Evolutionary conservation across 2,888 invertebrate genomes (phyloP).

Genomic region (Xiphydria camelus): DNA sequence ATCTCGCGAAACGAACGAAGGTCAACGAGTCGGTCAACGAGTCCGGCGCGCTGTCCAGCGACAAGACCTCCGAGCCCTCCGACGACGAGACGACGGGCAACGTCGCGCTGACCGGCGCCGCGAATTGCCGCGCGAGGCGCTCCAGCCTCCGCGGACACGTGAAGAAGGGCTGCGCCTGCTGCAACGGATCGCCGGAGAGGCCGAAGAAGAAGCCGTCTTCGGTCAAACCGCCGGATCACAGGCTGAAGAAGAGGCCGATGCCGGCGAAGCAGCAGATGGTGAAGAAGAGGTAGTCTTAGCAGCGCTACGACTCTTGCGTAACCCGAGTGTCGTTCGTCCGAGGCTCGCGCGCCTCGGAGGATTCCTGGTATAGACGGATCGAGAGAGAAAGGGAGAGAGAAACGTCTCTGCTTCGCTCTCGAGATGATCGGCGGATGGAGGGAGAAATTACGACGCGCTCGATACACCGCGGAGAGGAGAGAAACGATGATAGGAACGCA

Average conservation of each 20-base stretch:
- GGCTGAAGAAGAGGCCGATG: constrained; percentile 44
- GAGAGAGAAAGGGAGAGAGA: constrained; percentile 6
- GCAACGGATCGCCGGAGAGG: constrained; percentile 63
- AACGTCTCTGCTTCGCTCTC: too few species aligned
- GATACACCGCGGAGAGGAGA: too few species aligned
- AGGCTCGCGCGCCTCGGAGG: constrained; percentile 9
- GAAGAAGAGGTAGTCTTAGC: constrained; percentile 57
- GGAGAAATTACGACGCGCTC: too few species aligned
- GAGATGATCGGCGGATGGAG: too few species aligned
- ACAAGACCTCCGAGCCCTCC: constrained; percentile 46
- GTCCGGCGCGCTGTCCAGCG: constrained; percentile 37
- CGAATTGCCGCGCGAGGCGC: constrained; percentile 47
- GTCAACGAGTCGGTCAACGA: constrained; percentile 37
- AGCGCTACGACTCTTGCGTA: constrained; percentile 7
- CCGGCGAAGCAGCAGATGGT: constrained; percentile 44
- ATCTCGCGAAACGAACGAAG: constrained; percentile 40
- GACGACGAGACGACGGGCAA: constrained; percentile 47
- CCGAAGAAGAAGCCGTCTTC: constrained; percentile 60
- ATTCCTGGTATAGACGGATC: constrained; percentile 14
- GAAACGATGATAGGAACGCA: too few species aligned
- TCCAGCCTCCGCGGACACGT: constrained; percentile 64
- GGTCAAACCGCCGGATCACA: constrained; percentile 45
- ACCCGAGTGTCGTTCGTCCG: too few species aligned
- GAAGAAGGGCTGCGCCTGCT: constrained; percentile 67
- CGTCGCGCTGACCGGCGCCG: constrained; percentile 37